Evolutionary conservation across 1,140 invertebrate species (phyloP).

Genomic region (Diprion similis): DNA sequence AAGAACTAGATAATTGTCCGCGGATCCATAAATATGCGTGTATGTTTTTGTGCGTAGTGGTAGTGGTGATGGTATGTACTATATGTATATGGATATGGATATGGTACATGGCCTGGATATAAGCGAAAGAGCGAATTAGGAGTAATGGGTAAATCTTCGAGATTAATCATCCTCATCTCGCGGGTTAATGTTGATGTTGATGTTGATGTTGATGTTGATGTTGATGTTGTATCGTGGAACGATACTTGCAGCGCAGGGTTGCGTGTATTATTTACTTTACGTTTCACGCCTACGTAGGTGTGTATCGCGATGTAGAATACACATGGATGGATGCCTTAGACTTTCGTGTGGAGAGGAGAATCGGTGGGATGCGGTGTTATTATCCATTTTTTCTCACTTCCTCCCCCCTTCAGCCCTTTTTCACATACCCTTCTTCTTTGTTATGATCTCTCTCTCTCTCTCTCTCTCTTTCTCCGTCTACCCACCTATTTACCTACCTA

Average conservation of each 20-base stretch:
- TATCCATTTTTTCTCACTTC: not conserved
- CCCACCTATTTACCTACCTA: no score
- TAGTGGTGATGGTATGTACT: no score
- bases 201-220: not conserved
- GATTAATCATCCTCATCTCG: not conserved
- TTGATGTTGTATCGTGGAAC: not conserved
- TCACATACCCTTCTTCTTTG: not conserved
- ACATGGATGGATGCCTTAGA: no score
- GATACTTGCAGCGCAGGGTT: not conserved
- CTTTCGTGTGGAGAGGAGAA: not conserved
- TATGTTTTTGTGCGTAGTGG: no score
- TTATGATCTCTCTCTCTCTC: not conserved
- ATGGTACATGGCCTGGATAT: no score
- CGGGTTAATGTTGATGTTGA: not conserved
- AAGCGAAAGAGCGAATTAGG: not conserved
- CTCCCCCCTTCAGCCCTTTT: not conserved
- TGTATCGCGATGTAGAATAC: not conserved
- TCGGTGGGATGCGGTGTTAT: slow-evolving; percentile 1
- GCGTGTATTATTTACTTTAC: not conserved
- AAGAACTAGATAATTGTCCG: no score
- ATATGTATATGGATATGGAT: no score
- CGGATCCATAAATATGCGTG: no score
- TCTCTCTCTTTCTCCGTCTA: not conserved
- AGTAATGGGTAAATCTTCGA: not conserved
- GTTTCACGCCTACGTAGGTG: not conserved